Evolutionary conservation across 2,888 invertebrate genomes (phyloP).

Genomic region (Germaria angustata): DNA sequence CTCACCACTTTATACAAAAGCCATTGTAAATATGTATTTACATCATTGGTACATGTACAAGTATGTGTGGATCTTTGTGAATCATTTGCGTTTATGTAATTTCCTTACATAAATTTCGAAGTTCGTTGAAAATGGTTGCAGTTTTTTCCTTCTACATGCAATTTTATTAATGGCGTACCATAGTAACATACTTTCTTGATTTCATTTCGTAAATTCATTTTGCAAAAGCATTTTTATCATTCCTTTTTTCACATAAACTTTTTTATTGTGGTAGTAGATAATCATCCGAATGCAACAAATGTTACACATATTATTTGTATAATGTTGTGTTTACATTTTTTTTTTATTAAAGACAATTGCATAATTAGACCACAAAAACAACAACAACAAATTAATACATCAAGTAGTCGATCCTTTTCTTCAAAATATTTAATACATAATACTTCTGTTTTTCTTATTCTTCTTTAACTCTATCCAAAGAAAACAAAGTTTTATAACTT

Average conservation of each 20-base stretch:
- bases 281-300: constrained; percentile 38
- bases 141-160: background rate
- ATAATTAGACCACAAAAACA: constrained; percentile 29
- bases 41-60: background rate
- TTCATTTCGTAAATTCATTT: constrained; percentile 6
- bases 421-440: constrained; percentile 33
- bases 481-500: constrained; percentile 40
- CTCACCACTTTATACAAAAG: background rate
- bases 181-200: constrained; percentile 37
- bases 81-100: constrained; percentile 21
- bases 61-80: background rate
- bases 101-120: constrained; percentile 21
- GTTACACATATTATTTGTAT: background rate
- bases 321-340: constrained; percentile 22
- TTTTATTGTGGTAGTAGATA: constrained; percentile 17
- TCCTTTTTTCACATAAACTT: constrained; percentile 52
- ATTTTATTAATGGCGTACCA: background rate
- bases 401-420: constrained; percentile 46
- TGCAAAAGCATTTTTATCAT: constrained; percentile 4
- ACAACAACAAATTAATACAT: constrained; percentile 27
- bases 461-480: constrained; percentile 14
- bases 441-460: constrained; percentile 10
- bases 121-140: background rate
- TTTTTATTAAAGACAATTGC: constrained; percentile 28
- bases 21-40: too few species aligned